Percentiles rank a stretch among this genome's conserved stretches.
Evolutionary conservation across 2,888 invertebrate genomes (phyloP).

Genomic region (Bugulina stolonifera): DNA sequence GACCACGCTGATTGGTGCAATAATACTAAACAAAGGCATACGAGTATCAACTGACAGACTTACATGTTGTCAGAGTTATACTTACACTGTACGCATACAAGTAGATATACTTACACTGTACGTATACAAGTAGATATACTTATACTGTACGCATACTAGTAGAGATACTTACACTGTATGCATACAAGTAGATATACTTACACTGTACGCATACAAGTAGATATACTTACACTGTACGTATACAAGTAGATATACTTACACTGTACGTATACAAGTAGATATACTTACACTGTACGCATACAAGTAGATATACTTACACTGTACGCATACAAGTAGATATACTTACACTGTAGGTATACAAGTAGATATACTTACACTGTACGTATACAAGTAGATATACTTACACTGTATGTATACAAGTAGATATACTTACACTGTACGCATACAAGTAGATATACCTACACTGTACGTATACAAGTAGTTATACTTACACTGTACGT

Average conservation of each 20-base stretch:
- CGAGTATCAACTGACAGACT: too few species aligned
- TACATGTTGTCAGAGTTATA: too few species aligned
- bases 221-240: not conserved
- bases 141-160: conserved; percentile 40
- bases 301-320: not conserved
- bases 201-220: not conserved
- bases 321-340: not conserved
- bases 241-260: conserved; percentile 1
- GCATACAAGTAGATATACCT: not conserved
- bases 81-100: too few species aligned
- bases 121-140: conserved; percentile 46
- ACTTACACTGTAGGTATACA: not conserved
- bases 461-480: not conserved
- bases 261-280: not conserved
- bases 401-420: not conserved
- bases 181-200: not conserved
- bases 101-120: too few species aligned
- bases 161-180: not conserved
- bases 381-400: too few species aligned
- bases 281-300: not conserved
- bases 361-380: not conserved
- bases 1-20: too few species aligned
- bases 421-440: not conserved
- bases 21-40: too few species aligned
- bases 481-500: not conserved